Percentiles rank a stretch among this genome's conserved stretches.
Evolutionary conservation across 2,113 vertebrate species (phyloP).

Genomic region (Corvus moneduloides): DNA sequence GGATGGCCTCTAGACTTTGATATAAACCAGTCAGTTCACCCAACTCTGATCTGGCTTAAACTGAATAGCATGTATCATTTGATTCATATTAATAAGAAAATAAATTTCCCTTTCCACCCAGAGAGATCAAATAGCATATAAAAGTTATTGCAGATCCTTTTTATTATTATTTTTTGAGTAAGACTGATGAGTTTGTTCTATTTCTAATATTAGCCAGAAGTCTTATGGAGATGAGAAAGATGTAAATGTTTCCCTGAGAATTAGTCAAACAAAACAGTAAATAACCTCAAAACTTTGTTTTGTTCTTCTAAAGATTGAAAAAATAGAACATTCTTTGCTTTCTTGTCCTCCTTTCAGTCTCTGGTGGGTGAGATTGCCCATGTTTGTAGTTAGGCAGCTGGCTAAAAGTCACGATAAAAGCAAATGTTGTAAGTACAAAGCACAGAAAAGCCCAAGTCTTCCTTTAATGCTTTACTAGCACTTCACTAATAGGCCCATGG

Average conservation of each 20-base stretch:
- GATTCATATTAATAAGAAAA: not conserved
- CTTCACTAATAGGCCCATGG: conserved; percentile 61
- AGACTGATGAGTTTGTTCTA: not conserved
- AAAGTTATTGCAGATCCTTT: not conserved
- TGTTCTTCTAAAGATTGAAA: not conserved
- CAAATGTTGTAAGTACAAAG: conserved; percentile 43
- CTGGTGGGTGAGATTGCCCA: conserved; percentile 7
- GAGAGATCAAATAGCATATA: not conserved
- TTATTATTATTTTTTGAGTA: not conserved
- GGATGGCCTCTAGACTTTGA: not conserved
- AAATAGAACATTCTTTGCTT: not conserved
- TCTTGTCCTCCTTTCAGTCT: not conserved
- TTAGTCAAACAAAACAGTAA: not conserved
- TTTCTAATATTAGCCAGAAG: not conserved
- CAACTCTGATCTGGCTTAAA: not conserved
- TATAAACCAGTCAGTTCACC: not conserved
- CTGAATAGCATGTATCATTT: not conserved
- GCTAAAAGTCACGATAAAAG: conserved; percentile 36
- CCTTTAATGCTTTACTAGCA: conserved; percentile 67
- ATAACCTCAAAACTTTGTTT: not conserved
- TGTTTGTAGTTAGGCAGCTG: not conserved
- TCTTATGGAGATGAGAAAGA: not conserved
- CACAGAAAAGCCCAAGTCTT: conserved; percentile 44
- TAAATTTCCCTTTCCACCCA: not conserved
- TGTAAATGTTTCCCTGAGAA: not conserved